These are phyloP conservation scores for Halocaridina rubra DNA, from an alignment of 2,888 invertebrate genomes.

Conservation along the genomic window DNA sequence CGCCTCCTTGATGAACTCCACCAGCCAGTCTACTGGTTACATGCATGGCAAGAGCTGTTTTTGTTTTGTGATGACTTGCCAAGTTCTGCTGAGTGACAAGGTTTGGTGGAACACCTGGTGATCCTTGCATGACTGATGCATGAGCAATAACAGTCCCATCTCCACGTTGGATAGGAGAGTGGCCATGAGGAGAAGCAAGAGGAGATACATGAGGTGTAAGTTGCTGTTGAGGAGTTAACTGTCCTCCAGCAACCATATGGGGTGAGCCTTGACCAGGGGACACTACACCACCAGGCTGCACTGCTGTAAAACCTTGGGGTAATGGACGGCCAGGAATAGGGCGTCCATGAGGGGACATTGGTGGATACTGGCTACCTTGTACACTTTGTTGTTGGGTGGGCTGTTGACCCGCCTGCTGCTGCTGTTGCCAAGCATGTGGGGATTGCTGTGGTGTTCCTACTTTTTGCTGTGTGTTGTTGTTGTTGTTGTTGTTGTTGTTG, in stretches of 20 bases:
- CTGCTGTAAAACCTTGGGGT: constrained; percentile 50
- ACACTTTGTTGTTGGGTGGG: constrained; percentile 30
- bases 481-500: constrained; percentile 31
- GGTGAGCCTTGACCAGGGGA: constrained; percentile 60
- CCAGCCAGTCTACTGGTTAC: constrained; percentile 79
- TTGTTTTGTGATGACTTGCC: constrained; percentile 90
- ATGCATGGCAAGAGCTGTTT: constrained; percentile 95
- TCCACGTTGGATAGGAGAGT: constrained; percentile 52
- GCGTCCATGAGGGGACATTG: constrained; percentile 47
- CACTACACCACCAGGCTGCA: constrained; percentile 53
- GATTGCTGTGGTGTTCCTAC: constrained; percentile 20
- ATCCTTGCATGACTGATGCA: constrained; percentile 39
- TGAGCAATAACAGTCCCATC: constrained; percentile 46
- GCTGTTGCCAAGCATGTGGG: constrained; percentile 42
- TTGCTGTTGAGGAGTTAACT: constrained; percentile 53
- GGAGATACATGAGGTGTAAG: constrained; percentile 57
- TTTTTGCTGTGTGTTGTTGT: constrained; percentile 18
- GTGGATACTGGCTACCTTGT: constrained; percentile 46
- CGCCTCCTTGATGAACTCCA: constrained; percentile 47
- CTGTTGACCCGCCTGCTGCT: constrained; percentile 23
- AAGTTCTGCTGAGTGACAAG: constrained; percentile 66
- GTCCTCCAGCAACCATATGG: constrained; percentile 55
- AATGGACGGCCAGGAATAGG: constrained; percentile 40
- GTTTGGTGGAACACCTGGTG: constrained; percentile 47
- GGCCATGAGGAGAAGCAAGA: constrained; percentile 59